Evolutionary conservation across 2,888 invertebrate species (phyloP), one percentile per base, ranked within the genome.

Genomic region (Punctoribates punctum): DNA sequence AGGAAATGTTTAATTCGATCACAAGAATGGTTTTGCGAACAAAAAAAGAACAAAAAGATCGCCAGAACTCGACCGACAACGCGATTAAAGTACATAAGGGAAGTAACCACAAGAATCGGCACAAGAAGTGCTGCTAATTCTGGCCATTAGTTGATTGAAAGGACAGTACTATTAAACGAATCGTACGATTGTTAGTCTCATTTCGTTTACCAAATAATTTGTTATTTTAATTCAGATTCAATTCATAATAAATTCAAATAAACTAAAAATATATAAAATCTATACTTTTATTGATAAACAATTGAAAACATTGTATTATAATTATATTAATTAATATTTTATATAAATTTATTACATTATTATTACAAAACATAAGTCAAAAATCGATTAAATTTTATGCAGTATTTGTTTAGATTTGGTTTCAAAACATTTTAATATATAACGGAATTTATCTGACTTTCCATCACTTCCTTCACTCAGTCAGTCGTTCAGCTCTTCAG

Each of bases 1-100:
- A 98, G 87, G 96, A 98, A 89, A 90, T 90, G 89, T 90, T 90
- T 83, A 87, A 87, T 84, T 88, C 88, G 81, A 88, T 90, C 81
- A 90, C 90, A 77, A 88, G 89, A 81, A 90, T 93, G 88, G 95
- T 95, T 81, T 87, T 96, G 84, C 88, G 89, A 83, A 90, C 91
- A 79, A 95, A 95, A 86, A 79, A 78, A 74, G 79, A 80, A 46
- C 77, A 78, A 86, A 90, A 89, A 83, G 90, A 91, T 83, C 86
- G 90, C 85, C 81, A 81, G 75, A 79, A 80, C 51, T 78, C 77
- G 27, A 78, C 77, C 25, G 80, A 83, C 79, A 91, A 91, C 82
- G 90, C 89, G 77, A 90, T 92, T 77, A 89, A 90, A 85, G 84
- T 91, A 29, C 81, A 90, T 88, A 85, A 79, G 79, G 73, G 81